A percentile compares a stretch with the other conserved stretches of the same genome.
Evolutionary conservation across 2,888 invertebrate species (phyloP).

Genomic region (Parnassius mnemosyne): DNA sequence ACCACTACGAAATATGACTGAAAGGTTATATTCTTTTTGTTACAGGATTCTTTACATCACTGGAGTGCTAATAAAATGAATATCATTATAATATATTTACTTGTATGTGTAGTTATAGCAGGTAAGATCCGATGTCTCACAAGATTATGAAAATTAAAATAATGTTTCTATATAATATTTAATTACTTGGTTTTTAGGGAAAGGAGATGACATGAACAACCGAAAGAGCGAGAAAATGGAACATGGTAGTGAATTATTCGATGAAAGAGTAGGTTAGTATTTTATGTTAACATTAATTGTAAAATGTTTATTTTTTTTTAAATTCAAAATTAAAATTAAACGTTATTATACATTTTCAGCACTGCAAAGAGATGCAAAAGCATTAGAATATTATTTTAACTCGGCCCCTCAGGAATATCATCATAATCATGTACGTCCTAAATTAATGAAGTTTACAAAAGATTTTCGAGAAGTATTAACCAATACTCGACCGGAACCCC

Average conservation of each 20-base stretch:
- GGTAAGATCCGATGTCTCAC: slow-evolving; percentile 30
- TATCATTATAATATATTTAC: slow-evolving; percentile 11
- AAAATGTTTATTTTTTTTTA: too few species aligned
- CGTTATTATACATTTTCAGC: slow-evolving; percentile 11
- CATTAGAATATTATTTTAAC: slow-evolving; percentile 30
- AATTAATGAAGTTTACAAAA: slow-evolving; percentile 25
- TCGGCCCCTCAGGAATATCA: slow-evolving; percentile 57
- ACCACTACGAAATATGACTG: too few species aligned
- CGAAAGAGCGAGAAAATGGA: slow-evolving; percentile 54
- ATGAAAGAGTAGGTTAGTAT: slow-evolving; percentile 58
- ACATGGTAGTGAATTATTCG: slow-evolving; percentile 57
- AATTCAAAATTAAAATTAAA: too few species aligned
- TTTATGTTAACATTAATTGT: background rate
- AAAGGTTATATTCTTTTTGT: slow-evolving; percentile 2
- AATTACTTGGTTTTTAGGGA: slow-evolving; percentile 41
- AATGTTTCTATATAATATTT: slow-evolving; percentile 1
- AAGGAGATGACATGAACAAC: slow-evolving; percentile 69
- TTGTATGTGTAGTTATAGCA: slow-evolving; percentile 45
- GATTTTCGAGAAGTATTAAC: slow-evolving; percentile 4
- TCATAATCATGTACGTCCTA: background rate
- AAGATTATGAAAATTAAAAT: slow-evolving; percentile 20
- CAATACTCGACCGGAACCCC: background rate
- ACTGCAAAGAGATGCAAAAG: slow-evolving; percentile 12
- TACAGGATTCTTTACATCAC: slow-evolving; percentile 7
- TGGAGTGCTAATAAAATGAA: slow-evolving; percentile 14